These are phyloP conservation scores for Caenorhabditis wallacei DNA, from an alignment of 2,888 invertebrate genomes.

Conservation along the genomic window DNA sequence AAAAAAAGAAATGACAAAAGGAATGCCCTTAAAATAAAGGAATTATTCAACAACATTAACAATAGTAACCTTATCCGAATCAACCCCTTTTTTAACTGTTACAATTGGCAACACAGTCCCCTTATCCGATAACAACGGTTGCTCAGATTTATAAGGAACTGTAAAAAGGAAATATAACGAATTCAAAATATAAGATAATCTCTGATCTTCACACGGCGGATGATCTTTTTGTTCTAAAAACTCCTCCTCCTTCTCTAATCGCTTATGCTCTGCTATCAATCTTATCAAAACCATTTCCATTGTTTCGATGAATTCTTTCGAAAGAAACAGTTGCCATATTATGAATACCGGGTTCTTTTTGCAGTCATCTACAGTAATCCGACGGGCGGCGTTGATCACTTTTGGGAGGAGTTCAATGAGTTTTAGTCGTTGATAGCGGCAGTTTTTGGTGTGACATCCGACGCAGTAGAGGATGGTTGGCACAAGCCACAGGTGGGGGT, in stretches of 20 bases:
- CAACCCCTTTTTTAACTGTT: too few species aligned
- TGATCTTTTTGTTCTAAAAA: neutral
- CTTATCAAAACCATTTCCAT: constrained; percentile 10
- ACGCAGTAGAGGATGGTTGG: constrained; percentile 26
- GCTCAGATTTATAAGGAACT: constrained; percentile 8
- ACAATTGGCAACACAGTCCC: neutral
- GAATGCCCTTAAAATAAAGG: too few species aligned
- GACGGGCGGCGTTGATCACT: neutral
- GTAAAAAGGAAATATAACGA: constrained; percentile 14
- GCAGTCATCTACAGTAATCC: neutral
- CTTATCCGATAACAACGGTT: neutral
- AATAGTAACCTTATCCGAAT: too few species aligned
- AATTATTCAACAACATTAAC: neutral
- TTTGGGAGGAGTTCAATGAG: constrained; percentile 30
- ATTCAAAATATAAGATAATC: constrained; percentile 11
- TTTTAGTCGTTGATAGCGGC: constrained; percentile 2
- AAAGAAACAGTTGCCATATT: constrained; percentile 31
- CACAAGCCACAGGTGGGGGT: constrained; percentile 27
- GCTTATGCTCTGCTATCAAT: constrained; percentile 10
- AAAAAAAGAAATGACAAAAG: neutral
- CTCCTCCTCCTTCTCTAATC: neutral
- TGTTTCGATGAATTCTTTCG: constrained; percentile 7
- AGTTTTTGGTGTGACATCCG: constrained; percentile 15
- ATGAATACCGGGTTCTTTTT: neutral
- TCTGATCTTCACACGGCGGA: constrained; percentile 5